Conservation (phyloP, 2,797 vertebrate species). For the Oreonectes daqikongensis region DNA sequence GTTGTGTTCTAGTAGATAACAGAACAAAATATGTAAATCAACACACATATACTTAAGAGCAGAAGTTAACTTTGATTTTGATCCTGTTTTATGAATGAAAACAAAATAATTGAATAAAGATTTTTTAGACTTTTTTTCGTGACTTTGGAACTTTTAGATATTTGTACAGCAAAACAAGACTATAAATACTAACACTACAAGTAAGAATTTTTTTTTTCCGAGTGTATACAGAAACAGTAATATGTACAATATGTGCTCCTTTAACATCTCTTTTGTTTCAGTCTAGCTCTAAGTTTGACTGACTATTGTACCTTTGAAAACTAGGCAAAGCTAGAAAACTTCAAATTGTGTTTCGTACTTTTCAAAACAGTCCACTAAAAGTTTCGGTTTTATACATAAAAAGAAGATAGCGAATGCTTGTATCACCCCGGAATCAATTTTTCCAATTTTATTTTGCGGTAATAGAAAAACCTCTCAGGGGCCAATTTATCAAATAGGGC, state of each 20-base stretch:
- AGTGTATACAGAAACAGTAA: too few relatives aligned
- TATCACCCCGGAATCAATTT: constrained; percentile 13
- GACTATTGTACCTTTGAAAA: background rate
- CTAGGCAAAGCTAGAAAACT: background rate
- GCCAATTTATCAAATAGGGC: constrained; percentile 39
- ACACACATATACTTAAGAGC: too few relatives aligned
- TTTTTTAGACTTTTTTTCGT: too few relatives aligned
- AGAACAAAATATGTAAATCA: too few relatives aligned
- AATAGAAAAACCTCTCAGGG: constrained; percentile 13
- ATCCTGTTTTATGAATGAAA: too few relatives aligned
- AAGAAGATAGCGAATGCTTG: background rate
- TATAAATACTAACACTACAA: too few relatives aligned
- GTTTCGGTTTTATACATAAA: background rate
- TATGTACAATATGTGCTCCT: background rate
- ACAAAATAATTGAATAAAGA: too few relatives aligned
- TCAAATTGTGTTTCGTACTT: background rate
- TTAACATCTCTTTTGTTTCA: background rate
- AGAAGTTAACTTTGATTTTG: too few relatives aligned
- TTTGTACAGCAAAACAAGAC: too few relatives aligned
- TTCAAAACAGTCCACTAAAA: background rate
- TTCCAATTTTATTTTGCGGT: constrained; percentile 22
- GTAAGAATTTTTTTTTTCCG: too few relatives aligned
- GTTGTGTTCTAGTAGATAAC: too few relatives aligned
- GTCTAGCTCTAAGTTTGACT: background rate
- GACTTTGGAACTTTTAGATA: too few relatives aligned